Conservation (phyloP, 2,113 vertebrate genomes). For the Lepus europaeus region DNA sequence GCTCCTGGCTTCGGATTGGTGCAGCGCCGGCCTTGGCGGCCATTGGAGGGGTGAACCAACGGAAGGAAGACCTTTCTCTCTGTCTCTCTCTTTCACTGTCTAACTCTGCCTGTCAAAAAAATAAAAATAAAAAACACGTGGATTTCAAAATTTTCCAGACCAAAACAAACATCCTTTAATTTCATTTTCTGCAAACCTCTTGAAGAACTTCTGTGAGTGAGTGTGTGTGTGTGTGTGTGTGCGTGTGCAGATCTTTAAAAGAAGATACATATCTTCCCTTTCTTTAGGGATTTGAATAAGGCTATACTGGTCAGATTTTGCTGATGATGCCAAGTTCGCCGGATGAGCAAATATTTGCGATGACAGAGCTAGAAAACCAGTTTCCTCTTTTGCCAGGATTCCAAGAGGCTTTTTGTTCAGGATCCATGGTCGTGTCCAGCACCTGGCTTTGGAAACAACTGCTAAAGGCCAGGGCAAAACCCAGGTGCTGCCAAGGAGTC, state of each 20-base stretch:
- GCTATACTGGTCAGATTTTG: slow-evolving; percentile 46
- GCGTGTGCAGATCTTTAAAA: background rate
- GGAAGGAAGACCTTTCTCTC: too few relatives aligned
- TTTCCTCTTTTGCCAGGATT: slow-evolving; percentile 1
- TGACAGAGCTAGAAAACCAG: slow-evolving; percentile 47
- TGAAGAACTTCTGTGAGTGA: background rate
- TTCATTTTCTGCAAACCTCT: too few relatives aligned
- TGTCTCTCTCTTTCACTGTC: too few relatives aligned
- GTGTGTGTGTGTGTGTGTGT: too few relatives aligned
- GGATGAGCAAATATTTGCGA: slow-evolving; percentile 43
- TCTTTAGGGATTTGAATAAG: slow-evolving; percentile 26
- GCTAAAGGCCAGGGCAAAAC: background rate
- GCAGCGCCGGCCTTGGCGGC: too few relatives aligned
- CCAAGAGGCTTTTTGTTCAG: background rate
- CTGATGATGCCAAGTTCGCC: background rate
- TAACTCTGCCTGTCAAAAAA: too few relatives aligned
- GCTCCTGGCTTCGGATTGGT: too few relatives aligned
- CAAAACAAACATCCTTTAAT: too few relatives aligned
- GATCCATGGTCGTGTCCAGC: background rate
- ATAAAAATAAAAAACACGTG: too few relatives aligned
- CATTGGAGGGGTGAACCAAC: too few relatives aligned
- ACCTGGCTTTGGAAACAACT: background rate
- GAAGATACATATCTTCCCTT: background rate
- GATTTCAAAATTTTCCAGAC: too few relatives aligned
- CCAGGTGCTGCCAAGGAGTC: background rate